Base-by-base conservation (phyloP, 2,888 invertebrate species). In the Chrysomela aeneicollis region DNA sequence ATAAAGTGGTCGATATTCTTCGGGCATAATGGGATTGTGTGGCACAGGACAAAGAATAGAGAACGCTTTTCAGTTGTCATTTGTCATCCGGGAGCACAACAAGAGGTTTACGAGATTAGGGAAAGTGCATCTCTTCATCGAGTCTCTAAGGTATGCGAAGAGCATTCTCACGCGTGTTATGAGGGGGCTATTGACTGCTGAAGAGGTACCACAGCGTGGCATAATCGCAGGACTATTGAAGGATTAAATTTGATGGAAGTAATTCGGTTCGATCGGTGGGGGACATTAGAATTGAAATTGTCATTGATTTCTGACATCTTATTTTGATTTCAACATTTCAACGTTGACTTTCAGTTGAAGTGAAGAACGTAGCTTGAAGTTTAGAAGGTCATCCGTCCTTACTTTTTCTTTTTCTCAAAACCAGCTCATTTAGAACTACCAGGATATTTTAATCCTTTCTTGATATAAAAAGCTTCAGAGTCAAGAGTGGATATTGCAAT, bases 1-100 rank as follows among this genome's bases (percentile, higher is more conserved):
- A 57, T 57, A 42, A 57, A 57, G 57, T 57, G 57, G 57, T 57
- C 57, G 57, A 57, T 57, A 46, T 57, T 57, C 57, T 57, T 57
- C 47, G 42, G 12, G 15, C 15, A 49, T 49, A 49, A 49, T 49
- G 49, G 21, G 49, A 57, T 57, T 57, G 57, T 57, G 57, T 46
- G 46, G 57, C 54, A 35, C 37, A 35, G 37, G 21, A 19, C 2
- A 35, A 10, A 57, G 42, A 46, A 57, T 47, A 37, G 46, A 17
- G 46, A 17, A 21, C 57, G 21, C 57, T 57, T 46, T 57, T 57
- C 57, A 57, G 57, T 37, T 57, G 57, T 57, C 57, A 46, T 26
- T 37, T 57, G 57, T 57, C 57, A 46, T 26, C 26, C 57, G 26
- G 30, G 46, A 9, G 22, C 17, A 15, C 46, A 57, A 46, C 46